phyloP scores from a whole-genome alignment of 2,113 vertebrate genomes.

The Catharus bicknelli region DNA sequence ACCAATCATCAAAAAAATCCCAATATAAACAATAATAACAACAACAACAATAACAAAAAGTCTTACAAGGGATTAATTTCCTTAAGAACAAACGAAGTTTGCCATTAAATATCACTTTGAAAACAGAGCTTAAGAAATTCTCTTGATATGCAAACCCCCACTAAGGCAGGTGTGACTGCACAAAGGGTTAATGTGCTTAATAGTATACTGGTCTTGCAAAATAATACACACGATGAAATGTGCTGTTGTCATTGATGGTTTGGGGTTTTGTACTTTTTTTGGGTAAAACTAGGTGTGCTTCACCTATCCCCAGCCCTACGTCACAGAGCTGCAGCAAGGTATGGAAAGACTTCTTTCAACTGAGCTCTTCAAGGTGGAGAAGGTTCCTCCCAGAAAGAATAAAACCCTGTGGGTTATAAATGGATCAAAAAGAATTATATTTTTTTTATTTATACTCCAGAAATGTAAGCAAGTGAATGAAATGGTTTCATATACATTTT shows the following conservation, averaged over 20 bases:
- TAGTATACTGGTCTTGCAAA: neutral
- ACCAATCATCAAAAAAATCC: rapidly evolving
- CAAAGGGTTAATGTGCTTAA: neutral
- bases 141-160: neutral
- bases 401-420: slow-evolving; percentile 79
- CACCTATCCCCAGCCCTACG: neutral
- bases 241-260: neutral
- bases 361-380: slow-evolving; percentile 52
- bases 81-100: neutral
- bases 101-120: neutral
- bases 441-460: slow-evolving; percentile 86
- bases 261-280: neutral
- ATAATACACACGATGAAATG: neutral
- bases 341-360: slow-evolving; percentile 35
- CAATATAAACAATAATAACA: neutral
- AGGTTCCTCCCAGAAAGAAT: slow-evolving; percentile 69
- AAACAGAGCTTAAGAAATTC: neutral
- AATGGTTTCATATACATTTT: slow-evolving; percentile 85
- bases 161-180: neutral
- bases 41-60: neutral
- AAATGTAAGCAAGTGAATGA: slow-evolving; percentile 82
- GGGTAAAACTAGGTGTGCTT: neutral
- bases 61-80: neutral
- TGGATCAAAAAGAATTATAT: slow-evolving; percentile 81
- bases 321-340: slow-evolving; percentile 52